Conservation (phyloP, 2,797 vertebrate genomes). For the Malurus leucopterus region DNA sequence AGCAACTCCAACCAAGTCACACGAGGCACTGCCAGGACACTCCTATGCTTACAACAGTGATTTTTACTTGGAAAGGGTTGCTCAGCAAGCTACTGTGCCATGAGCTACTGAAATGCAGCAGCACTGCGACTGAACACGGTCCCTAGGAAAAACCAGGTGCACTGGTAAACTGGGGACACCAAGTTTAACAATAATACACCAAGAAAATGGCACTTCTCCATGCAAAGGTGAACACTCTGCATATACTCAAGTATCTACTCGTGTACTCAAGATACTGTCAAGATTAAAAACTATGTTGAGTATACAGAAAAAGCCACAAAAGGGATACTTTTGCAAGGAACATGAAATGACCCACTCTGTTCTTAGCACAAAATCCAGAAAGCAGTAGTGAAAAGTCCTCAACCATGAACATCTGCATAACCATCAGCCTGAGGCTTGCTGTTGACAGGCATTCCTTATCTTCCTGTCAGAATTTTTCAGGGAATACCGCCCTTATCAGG, state of each 20-base stretch:
- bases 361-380: not conserved
- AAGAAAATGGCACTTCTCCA: not conserved
- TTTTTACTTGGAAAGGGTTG: not conserved
- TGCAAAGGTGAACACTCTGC: not conserved
- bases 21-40: not conserved
- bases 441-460: not conserved
- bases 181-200: not conserved
- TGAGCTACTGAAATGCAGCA: not conserved
- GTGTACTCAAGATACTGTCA: not conserved
- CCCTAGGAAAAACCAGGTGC: not conserved
- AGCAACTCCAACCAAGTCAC: not conserved
- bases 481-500: not conserved
- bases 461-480: not conserved
- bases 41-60: not conserved
- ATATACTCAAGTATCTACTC: not conserved
- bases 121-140: accelerated
- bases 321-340: not conserved
- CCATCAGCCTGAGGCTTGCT: not conserved
- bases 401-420: not conserved
- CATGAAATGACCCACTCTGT: not conserved
- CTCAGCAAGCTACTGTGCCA: not conserved
- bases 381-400: not conserved
- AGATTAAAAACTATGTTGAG: not conserved
- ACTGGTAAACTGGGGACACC: not conserved
- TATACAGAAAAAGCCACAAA: not conserved